These are phyloP conservation scores for Agapetus fuscipes DNA, from an alignment of 2,888 invertebrate genomes.

Conservation along the genomic window DNA sequence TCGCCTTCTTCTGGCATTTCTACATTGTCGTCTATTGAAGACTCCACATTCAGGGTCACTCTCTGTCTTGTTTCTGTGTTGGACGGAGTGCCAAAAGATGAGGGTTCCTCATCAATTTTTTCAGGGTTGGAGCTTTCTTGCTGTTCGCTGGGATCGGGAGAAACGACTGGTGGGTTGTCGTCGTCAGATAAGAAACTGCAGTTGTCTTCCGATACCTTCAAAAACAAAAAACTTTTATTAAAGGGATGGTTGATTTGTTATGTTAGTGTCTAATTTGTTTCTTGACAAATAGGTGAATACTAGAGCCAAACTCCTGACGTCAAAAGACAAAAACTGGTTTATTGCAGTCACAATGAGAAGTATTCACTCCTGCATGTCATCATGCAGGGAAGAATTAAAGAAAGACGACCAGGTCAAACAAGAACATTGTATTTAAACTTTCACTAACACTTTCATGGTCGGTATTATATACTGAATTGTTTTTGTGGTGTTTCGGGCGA, in stretches of 20 bases:
- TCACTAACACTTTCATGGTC: too few species aligned
- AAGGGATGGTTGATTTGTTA: background rate
- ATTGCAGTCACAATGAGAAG: too few species aligned
- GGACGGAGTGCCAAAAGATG: conserved; percentile 6
- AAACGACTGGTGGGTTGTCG: conserved; percentile 43
- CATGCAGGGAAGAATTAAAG: too few species aligned
- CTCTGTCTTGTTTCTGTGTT: conserved; percentile 4
- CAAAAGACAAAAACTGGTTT: too few species aligned
- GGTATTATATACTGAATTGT: too few species aligned
- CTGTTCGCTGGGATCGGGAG: conserved; percentile 41
- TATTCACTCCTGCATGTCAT: too few species aligned
- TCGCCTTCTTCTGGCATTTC: conserved; percentile 17
- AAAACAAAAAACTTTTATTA: background rate
- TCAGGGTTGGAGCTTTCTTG: conserved; percentile 29
- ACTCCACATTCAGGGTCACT: conserved; percentile 5
- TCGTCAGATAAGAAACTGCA: conserved; percentile 47
- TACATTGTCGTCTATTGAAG: conserved; percentile 18
- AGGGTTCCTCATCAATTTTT: conserved; percentile 13
- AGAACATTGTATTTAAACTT: too few species aligned
- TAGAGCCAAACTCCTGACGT: too few species aligned
- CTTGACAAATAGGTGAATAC: too few species aligned
- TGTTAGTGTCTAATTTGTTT: too few species aligned
- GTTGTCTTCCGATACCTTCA: conserved; percentile 48
- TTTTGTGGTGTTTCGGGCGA: too few species aligned
- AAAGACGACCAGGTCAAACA: too few species aligned